phyloP scores from a whole-genome alignment of 2,888 invertebrate genomes.

The Aelia acuminata region DNA sequence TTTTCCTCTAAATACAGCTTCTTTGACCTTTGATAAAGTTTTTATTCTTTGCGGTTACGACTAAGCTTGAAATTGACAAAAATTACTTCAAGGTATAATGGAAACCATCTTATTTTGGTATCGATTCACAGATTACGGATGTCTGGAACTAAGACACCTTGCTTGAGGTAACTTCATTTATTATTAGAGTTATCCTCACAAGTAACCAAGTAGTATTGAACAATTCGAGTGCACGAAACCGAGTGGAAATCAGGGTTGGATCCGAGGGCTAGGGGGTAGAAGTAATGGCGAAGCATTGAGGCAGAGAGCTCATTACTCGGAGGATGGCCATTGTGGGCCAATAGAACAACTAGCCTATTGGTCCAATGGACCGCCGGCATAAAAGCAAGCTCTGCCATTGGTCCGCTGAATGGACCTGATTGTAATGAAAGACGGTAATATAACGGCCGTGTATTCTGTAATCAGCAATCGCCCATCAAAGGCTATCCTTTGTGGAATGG shows the following conservation, averaged over 20 bases:
- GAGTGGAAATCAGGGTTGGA: not conserved
- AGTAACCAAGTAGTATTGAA: not conserved
- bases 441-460: slow-evolving; percentile 41
- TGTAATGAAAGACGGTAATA: slow-evolving; percentile 41
- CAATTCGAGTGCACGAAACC: not conserved
- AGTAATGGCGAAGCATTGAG: slow-evolving; percentile 4
- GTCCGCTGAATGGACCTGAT: slow-evolving; percentile 35
- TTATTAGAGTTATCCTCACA: not conserved
- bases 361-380: slow-evolving; percentile 16
- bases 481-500: slow-evolving; percentile 40
- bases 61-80: too few species aligned
- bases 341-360: slow-evolving; percentile 35
- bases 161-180: not conserved
- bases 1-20: too few species aligned
- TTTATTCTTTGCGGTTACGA: too few species aligned
- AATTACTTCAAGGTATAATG: too few species aligned
- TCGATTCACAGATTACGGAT: too few species aligned
- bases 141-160: too few species aligned
- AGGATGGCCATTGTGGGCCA: slow-evolving; percentile 32
- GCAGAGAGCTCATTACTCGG: not conserved
- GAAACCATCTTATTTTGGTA: too few species aligned
- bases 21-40: too few species aligned
- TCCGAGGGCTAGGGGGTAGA: slow-evolving; percentile 11
- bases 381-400: slow-evolving; percentile 13
- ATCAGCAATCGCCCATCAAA: slow-evolving; percentile 34